Base-by-base conservation (phyloP, 2,888 invertebrate species). In the Agriopis marginaria region DNA sequence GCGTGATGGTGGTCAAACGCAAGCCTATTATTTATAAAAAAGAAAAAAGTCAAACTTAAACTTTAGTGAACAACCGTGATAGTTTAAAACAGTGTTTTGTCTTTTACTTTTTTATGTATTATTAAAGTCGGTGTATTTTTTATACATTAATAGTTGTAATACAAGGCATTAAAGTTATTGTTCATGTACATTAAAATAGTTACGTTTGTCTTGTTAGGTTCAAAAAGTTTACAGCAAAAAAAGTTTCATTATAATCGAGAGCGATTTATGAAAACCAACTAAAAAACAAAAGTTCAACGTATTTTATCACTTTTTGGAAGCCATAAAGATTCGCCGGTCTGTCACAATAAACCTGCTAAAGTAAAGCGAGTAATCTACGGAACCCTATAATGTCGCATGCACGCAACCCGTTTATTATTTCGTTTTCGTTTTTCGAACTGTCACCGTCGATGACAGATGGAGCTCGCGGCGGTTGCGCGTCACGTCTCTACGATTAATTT, bases 361-460 rank as follows among this genome's bases (percentile, higher is more conserved):
- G 53, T 68, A 63, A 65, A 68, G 23, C 56, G 59, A 58, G 39
- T 53, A 63, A 70, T 70, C 54, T 61, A 65, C 74, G 63, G 74
- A 74, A 72, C 74, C 71, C 61, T 70, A 64, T 55, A 55, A 53
- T 12, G 65, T 58, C 56, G 61, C 64, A 64, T 73, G 68, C 63
- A 70, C 68, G 61, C 63, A 72, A 71, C 74, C 71, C 73, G 70
- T 76, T 75, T 73, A 76, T 74, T 76, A 72, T 71, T 66, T 70
- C 71, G 71, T 71, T 71, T 76, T 76, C 65, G 68, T 73, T 73
- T 70, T 73, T 70, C 51, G 71, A 72, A 75, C 76, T 80, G 80
- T 79, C 82, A 79, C 74, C 73, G 68, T 62, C 75, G 81, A 81
- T 82, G 82, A 82, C 79, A 77, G 79, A 82, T 80, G 79, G 71